Evolutionary conservation across 2,113 vertebrate genomes (phyloP).

Genomic region (Rhinichthys klamathensis): DNA sequence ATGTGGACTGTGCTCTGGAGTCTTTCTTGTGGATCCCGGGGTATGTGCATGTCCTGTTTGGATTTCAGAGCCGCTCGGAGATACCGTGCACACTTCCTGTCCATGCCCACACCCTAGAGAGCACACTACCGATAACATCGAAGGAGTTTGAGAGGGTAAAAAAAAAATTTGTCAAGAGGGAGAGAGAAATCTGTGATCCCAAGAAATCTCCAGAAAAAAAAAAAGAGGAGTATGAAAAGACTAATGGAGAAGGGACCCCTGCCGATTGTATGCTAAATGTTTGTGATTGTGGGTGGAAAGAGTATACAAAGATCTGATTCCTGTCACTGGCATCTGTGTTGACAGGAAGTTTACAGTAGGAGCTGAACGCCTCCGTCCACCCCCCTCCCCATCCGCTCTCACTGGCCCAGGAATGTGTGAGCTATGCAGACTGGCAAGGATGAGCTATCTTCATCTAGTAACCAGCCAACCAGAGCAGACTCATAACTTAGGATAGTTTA

Average conservation of each 20-base stretch:
- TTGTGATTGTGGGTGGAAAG: slow-evolving; percentile 61
- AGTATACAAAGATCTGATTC: slow-evolving; percentile 70
- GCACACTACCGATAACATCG: slow-evolving; percentile 44
- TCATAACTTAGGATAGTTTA: slow-evolving; percentile 73
- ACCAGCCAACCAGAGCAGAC: slow-evolving; percentile 66
- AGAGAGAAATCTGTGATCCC: background rate
- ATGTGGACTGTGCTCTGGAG: slow-evolving; percentile 26
- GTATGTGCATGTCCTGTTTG: slow-evolving; percentile 51
- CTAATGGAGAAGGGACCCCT: background rate
- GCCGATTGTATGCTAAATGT: background rate
- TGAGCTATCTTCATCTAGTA: slow-evolving; percentile 67
- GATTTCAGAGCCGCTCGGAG: slow-evolving; percentile 40
- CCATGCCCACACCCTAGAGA: slow-evolving; percentile 56
- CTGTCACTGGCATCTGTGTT: slow-evolving; percentile 72
- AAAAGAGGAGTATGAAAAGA: slow-evolving; percentile 10
- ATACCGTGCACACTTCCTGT: slow-evolving; percentile 58
- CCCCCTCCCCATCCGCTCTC: slow-evolving; percentile 40
- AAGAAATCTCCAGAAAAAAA: background rate
- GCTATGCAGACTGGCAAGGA: slow-evolving; percentile 52
- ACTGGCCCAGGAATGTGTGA: slow-evolving; percentile 45
- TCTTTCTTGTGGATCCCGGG: slow-evolving; percentile 54
- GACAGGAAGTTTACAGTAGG: slow-evolving; percentile 77
- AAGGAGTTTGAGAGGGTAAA: background rate
- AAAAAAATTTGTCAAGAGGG: background rate
- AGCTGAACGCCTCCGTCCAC: slow-evolving; percentile 62